Conservation (phyloP, 2,113 vertebrate genomes). For the Pimephales promelas region DNA sequence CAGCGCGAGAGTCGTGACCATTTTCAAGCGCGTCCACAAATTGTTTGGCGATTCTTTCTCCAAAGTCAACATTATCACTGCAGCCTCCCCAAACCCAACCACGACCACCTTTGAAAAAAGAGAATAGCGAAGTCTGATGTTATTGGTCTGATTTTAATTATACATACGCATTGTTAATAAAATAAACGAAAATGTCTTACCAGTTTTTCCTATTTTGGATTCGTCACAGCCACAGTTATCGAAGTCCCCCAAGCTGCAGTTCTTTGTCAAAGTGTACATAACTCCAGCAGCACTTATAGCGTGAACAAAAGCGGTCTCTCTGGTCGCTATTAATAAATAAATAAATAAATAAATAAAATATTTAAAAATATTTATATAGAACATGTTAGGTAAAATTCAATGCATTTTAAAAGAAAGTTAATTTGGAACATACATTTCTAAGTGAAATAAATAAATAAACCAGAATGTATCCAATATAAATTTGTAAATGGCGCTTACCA, state of each 20-base stretch:
- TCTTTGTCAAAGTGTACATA: conserved; percentile 93
- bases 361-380: not conserved
- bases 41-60: conserved; percentile 90
- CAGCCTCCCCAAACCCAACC: conserved; percentile 99
- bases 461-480: not conserved
- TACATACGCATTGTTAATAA: not conserved
- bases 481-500: conserved; percentile 73
- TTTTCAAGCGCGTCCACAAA: conserved; percentile 94
- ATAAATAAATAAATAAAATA: not conserved
- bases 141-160: not conserved
- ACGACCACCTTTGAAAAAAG: conserved; percentile 79
- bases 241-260: conserved; percentile 96
- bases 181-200: conserved; percentile 65
- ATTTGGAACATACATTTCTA: not conserved
- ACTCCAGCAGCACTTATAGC: conserved; percentile 95
- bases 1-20: conserved; percentile 88
- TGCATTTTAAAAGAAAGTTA: not conserved
- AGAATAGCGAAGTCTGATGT: not conserved
- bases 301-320: conserved; percentile 91
- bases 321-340: conserved; percentile 81
- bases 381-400: not conserved
- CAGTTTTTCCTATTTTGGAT: conserved; percentile 86
- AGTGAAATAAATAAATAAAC: not conserved
- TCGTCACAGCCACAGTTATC: conserved; percentile 95
- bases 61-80: conserved; percentile 94